phyloP scores from a whole-genome alignment of 2,797 vertebrate species.

The Sebastes iracundus region DNA sequence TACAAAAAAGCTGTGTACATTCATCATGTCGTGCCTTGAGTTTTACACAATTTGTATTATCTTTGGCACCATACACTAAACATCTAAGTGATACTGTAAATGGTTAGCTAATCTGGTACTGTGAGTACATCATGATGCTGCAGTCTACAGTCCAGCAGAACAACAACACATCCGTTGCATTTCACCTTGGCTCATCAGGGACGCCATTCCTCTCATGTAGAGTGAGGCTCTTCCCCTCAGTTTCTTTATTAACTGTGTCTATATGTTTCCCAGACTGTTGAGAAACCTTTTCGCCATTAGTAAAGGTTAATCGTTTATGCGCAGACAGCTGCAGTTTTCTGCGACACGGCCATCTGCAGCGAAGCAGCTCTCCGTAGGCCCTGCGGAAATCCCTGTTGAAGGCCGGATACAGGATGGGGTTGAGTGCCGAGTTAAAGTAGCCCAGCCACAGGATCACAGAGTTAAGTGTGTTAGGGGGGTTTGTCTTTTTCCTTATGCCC shows the following conservation, averaged over 20 bases:
- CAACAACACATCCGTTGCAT: background rate
- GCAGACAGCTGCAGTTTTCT: conserved; percentile 32
- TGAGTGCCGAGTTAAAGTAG: conserved; percentile 91
- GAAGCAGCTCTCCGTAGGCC: conserved; percentile 82
- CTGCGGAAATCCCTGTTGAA: conserved; percentile 90
- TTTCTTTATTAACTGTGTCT: conserved; percentile 16
- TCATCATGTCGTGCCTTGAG: background rate
- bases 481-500: conserved; percentile 79
- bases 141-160: background rate
- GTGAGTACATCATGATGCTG: conserved; percentile 7
- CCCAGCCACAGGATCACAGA: conserved; percentile 89
- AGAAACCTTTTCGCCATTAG: conserved; percentile 20
- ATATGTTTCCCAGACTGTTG: conserved; percentile 27
- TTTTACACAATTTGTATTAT: background rate
- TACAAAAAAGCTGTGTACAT: background rate
- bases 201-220: conserved; percentile 19
- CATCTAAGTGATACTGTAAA: background rate
- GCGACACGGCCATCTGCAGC: conserved; percentile 43
- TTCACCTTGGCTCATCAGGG: conserved; percentile 48
- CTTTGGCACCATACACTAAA: conserved; percentile 8
- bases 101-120: background rate
- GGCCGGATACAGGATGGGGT: conserved; percentile 93
- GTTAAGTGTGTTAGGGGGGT: conserved; percentile 59
- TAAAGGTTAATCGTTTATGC: conserved; percentile 40
- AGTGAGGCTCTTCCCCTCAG: conserved; percentile 22